Percentiles rank a stretch among this genome's conserved stretches.
These are phyloP conservation scores for Syndactyla subalaris DNA, from an alignment of 2,797 vertebrate genomes.

Conservation along the genomic window DNA sequence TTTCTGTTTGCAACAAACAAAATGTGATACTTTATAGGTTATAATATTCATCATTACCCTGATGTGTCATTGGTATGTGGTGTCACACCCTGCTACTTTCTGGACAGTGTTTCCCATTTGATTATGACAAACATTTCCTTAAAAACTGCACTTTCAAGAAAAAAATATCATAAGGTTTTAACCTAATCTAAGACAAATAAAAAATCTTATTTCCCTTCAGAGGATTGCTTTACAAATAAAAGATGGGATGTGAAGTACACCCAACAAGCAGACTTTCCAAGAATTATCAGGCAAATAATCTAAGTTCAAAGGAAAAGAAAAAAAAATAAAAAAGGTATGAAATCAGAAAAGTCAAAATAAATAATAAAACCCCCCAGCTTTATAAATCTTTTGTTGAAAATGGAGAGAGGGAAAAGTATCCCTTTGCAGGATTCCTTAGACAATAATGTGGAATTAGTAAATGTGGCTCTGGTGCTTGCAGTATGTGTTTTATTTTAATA, in stretches of 20 bases:
- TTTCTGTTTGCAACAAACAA: slow-evolving; percentile 66
- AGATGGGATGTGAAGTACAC: not conserved
- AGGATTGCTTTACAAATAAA: not conserved
- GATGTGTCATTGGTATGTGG: slow-evolving; percentile 69
- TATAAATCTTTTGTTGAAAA: not conserved
- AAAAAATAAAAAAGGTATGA: not conserved
- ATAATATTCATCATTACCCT: slow-evolving; percentile 55
- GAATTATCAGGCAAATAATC: not conserved
- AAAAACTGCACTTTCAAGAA: not conserved
- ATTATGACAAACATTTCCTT: slow-evolving; percentile 38
- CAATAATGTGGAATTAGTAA: not conserved
- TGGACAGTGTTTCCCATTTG: slow-evolving; percentile 17
- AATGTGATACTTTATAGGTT: slow-evolving; percentile 69
- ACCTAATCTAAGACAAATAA: not conserved
- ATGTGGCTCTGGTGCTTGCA: not conserved
- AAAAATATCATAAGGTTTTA: not conserved
- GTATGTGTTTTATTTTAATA: not conserved
- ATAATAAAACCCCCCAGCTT: not conserved
- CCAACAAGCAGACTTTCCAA: not conserved
- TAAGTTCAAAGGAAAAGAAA: not conserved
- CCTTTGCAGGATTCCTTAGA: not conserved
- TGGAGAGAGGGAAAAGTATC: not conserved
- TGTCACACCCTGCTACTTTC: slow-evolving; percentile 64
- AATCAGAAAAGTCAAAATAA: not conserved
- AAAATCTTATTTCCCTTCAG: not conserved